phyloP scores from a whole-genome alignment of 2,888 invertebrate genomes.

The Athripsodes cinereus region DNA sequence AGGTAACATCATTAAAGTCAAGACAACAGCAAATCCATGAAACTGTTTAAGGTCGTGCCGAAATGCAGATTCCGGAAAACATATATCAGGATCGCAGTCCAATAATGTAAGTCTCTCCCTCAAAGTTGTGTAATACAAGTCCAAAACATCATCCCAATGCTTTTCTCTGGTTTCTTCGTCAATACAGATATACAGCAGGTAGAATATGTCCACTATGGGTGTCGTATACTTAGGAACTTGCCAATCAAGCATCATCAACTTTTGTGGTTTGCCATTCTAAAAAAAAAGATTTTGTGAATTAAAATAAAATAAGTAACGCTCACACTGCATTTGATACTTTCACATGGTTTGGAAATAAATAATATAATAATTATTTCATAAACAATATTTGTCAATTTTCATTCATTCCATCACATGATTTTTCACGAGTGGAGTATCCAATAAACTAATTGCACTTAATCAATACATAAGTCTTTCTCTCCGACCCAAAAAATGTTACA shows the following conservation, averaged over 20 bases:
- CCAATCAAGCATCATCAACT: conserved; percentile 19
- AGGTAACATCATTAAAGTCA: conserved; percentile 1
- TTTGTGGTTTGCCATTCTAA: conserved; percentile 12
- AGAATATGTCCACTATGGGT: conserved; percentile 7
- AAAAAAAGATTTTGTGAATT: not conserved
- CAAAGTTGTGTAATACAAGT: conserved; percentile 8
- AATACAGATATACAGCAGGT: conserved; percentile 8
- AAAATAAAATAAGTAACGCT: no score
- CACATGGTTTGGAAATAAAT: no score
- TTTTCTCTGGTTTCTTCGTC: conserved; percentile 11
- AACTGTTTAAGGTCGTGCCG: conserved; percentile 4
- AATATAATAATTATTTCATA: no score
- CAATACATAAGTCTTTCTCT: no score
- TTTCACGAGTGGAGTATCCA: no score
- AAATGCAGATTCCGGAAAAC: conserved; percentile 5
- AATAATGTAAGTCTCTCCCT: not conserved
- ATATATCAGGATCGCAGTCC: conserved; percentile 5
- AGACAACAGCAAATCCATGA: not conserved
- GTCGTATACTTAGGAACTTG: conserved; percentile 12
- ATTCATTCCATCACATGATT: no score
- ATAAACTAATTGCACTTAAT: no score
- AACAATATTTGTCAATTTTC: no score
- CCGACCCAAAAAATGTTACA: no score
- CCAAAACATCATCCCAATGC: conserved; percentile 4
- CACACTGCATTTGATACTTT: no score